phyloP scores from a whole-genome alignment of 1,140 invertebrate species.

The Drosophila kanapiae region DNA sequence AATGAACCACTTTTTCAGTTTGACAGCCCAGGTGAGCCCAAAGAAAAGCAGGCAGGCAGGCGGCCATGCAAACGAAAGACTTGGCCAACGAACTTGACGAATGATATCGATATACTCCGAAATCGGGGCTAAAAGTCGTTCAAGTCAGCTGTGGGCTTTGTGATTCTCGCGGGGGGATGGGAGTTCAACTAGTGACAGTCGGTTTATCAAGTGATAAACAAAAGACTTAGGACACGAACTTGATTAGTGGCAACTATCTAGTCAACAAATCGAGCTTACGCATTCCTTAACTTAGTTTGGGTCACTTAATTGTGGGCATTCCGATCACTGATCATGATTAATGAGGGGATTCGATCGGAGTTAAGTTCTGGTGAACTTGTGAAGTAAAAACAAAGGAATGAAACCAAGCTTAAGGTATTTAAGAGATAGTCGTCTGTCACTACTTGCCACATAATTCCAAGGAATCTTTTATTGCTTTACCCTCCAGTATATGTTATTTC shows the following conservation, averaged over 20 bases:
- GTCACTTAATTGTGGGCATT: neutral
- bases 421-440: neutral
- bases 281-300: neutral
- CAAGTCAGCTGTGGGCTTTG: neutral
- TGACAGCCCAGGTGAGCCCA: conserved; percentile 53
- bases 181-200: neutral
- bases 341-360: neutral
- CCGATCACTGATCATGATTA: conserved; percentile 4
- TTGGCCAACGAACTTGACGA: conserved; percentile 44
- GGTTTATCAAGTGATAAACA: conserved; percentile 28
- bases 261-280: neutral
- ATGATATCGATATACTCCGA: conserved; percentile 35
- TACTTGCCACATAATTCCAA: neutral
- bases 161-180: neutral
- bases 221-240: conserved; percentile 80
- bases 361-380: neutral
- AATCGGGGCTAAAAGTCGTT: conserved; percentile 6
- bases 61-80: conserved; percentile 28
- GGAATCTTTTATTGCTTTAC: neutral
- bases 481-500: neutral
- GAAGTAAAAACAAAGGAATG: neutral
- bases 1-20: conserved; percentile 80
- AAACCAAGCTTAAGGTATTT: neutral
- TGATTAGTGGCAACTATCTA: conserved; percentile 26
- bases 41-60: neutral